Conservation (phyloP, 2,113 vertebrate species). For the Motacilla tschutschensis region DNA sequence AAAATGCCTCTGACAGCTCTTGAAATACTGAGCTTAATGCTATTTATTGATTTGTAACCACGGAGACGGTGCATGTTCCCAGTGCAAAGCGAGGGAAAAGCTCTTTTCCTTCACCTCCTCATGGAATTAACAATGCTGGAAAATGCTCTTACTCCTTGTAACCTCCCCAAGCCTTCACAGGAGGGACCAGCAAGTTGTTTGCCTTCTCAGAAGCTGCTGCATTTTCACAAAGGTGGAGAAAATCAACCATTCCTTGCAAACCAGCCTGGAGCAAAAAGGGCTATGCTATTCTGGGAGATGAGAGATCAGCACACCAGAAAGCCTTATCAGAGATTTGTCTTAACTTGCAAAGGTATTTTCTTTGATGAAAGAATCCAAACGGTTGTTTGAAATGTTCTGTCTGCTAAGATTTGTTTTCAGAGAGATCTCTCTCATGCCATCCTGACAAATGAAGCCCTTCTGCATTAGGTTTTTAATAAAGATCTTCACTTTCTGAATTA, state of each 20-base stretch:
- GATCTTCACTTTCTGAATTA: not conserved
- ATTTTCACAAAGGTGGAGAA: not conserved
- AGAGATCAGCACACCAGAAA: conserved; percentile 32
- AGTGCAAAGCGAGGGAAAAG: not conserved
- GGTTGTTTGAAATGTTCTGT: conserved; percentile 2
- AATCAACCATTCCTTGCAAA: conserved; percentile 26
- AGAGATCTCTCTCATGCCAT: not conserved
- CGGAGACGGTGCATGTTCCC: not conserved
- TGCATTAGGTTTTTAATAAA: not conserved
- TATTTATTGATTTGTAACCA: conserved; percentile 29
- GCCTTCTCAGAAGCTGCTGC: not conserved
- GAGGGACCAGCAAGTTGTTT: not conserved
- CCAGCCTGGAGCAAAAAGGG: conserved; percentile 26
- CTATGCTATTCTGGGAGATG: conserved; percentile 14
- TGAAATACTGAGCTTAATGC: not conserved
- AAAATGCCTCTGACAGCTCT: not conserved
- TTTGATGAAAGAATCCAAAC: conserved; percentile 30
- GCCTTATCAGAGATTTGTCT: conserved; percentile 35
- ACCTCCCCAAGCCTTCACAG: not conserved
- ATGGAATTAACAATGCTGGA: not conserved
- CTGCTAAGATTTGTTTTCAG: not conserved
- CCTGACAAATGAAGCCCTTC: not conserved
- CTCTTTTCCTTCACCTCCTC: not conserved
- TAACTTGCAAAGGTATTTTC: conserved; percentile 49
- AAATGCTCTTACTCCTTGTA: not conserved